Evolutionary conservation across 2,888 invertebrate species (phyloP), one percentile per base, ranked within the genome.

Genomic region (Drosophila multiciliata): DNA sequence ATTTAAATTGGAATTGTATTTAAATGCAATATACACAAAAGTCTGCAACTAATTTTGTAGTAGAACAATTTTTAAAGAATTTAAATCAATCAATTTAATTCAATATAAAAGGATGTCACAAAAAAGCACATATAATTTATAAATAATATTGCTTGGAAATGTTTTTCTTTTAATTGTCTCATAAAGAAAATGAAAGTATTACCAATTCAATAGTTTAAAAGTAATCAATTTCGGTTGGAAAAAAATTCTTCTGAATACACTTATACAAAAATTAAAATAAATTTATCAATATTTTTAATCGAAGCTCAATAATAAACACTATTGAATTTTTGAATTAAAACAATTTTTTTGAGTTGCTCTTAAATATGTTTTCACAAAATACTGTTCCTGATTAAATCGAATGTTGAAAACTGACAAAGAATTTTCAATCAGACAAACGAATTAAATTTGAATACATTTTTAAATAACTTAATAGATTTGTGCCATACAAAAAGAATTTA

Each of bases 111-210:
- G 4, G 1, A n/a, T 40, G 5, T 40, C 9, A 4, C 9, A 40
- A 40, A 0, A 42, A 20, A 42, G 6, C n/a, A 9, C 11, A 45
- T 7, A 12, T 20, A 7, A 12, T 45, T 45, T 15, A 1, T 0
- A 20, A 3, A 45, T 1, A 20, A 15, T 45, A 4, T 8, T 23
- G 1, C 12, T 45, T 8, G 20, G 45, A 45, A 45, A 45, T 23
- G 7, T 4, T 45, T 45, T 7, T 45, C 15, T 8, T 45, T 45
- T 15, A 45, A 20, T 45, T 15, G 7, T 45, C 20, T 3, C 3
- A 15, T 4, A 20, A 20, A 3, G 0, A 23, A 7, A 7, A 1
- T 4, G 1, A 2, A 0, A 20, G 12, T 20, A 3, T 12, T 7
- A 0, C 3, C 12, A 7, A 12, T 20, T 7, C 45, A 15, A 45